Evolutionary conservation across 2,797 vertebrate species (phyloP).

Genomic region (Hozukius guyotensis): DNA sequence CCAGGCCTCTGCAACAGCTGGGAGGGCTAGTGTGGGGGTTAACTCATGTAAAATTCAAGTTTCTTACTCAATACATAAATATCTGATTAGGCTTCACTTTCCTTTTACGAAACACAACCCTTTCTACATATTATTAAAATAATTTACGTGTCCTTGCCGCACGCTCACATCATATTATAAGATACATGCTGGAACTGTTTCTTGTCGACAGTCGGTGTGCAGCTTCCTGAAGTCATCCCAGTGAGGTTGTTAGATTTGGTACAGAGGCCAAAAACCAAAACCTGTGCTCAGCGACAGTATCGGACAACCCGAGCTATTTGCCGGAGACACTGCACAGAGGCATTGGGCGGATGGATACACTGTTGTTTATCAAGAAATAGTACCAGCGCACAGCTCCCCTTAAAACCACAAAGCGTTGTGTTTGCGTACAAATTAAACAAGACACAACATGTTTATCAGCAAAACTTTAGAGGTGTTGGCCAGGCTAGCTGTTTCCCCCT

Average conservation of each 20-base stretch:
- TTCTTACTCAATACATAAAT: not conserved
- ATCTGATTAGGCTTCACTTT: not conserved
- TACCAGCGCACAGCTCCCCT: not conserved
- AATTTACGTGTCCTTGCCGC: not conserved
- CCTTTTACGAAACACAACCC: not conserved
- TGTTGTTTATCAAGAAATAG: no score
- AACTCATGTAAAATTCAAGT: not conserved
- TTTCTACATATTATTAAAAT: not conserved
- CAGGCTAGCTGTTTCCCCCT: not conserved
- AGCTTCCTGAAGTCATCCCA: no score
- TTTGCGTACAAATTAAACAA: not conserved
- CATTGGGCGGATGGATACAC: accelerated
- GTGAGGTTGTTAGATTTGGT: no score
- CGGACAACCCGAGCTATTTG: no score
- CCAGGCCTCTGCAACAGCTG: not conserved
- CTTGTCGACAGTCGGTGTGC: not conserved
- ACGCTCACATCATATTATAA: not conserved
- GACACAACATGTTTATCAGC: not conserved
- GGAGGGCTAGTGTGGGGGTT: not conserved
- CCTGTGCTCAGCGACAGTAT: no score
- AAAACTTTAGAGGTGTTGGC: not conserved
- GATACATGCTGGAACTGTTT: not conserved
- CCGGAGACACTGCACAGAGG: no score
- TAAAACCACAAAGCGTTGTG: not conserved
- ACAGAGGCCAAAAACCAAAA: no score